phyloP scores from a whole-genome alignment of 2,797 vertebrate genomes.

The Limnodromus scolopaceus region DNA sequence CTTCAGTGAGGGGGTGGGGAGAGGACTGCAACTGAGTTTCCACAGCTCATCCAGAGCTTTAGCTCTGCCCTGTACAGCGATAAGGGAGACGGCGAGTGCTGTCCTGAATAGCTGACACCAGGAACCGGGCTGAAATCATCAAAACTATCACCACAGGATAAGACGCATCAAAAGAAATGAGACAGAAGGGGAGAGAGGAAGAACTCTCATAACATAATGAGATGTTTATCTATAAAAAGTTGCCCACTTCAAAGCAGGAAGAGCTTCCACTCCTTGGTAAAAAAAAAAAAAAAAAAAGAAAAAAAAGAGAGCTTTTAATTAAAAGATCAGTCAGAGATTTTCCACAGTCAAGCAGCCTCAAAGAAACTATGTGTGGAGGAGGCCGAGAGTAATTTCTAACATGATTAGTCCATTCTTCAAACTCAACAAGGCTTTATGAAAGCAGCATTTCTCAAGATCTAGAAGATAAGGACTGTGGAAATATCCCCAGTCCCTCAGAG shows the following conservation, averaged over 20 bases:
- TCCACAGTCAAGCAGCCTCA: conserved; percentile 47
- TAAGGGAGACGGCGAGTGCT: background rate
- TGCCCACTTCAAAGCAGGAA: conserved; percentile 63
- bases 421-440: background rate
- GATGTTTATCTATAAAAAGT: conserved; percentile 55
- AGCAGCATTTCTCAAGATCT: background rate
- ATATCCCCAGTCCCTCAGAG: background rate
- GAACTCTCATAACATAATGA: conserved; percentile 42
- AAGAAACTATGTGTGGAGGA: conserved; percentile 53
- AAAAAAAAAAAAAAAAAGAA: background rate
- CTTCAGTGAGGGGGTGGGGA: background rate
- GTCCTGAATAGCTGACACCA: background rate
- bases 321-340: conserved; percentile 59
- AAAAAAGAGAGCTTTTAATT: conserved; percentile 35
- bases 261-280: background rate
- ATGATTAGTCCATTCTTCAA: conserved; percentile 35
- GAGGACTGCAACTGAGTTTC: background rate
- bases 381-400: conserved; percentile 24
- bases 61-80: background rate
- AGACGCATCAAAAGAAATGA: conserved; percentile 22
- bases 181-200: conserved; percentile 22
- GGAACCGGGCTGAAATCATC: background rate
- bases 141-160: background rate
- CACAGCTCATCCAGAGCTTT: background rate
- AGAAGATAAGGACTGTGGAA: background rate